Evolutionary conservation across 1,140 invertebrate genomes (phyloP).

Genomic region (Calliopsis andreniformis): DNA sequence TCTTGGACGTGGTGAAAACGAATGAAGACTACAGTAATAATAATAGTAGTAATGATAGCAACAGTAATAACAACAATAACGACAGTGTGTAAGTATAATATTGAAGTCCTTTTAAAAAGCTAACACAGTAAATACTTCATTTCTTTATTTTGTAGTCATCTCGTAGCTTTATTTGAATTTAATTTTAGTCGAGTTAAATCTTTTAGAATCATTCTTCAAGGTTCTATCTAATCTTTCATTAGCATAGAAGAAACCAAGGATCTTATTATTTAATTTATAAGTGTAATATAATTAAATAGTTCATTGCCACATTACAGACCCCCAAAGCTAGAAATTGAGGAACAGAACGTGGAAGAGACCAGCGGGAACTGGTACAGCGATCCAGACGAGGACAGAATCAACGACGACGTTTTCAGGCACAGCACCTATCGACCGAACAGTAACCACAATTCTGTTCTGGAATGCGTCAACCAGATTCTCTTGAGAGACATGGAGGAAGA

Average conservation of each 20-base stretch:
- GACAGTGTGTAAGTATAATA: conserved; percentile 61
- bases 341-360: conserved; percentile 80
- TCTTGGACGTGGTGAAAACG: conserved; percentile 7
- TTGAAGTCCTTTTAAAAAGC: too few species aligned
- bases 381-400: conserved; percentile 85
- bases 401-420: conserved; percentile 80
- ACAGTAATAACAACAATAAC: conserved; percentile 48
- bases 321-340: conserved; percentile 82
- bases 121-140: too few species aligned
- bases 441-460: conserved; percentile 88
- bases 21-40: conserved; percentile 63
- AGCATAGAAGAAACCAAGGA: too few species aligned
- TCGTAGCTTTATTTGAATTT: too few species aligned
- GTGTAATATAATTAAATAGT: background rate
- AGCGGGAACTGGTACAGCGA: conserved; percentile 89
- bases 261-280: too few species aligned
- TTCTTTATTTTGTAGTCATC: too few species aligned
- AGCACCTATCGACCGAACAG: conserved; percentile 76
- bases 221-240: too few species aligned
- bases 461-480: conserved; percentile 90
- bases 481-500: conserved; percentile 83
- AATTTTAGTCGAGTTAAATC: too few species aligned
- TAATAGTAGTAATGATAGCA: conserved; percentile 35
- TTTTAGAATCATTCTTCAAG: too few species aligned
- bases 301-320: conserved; percentile 49